Evolutionary conservation across 2,888 invertebrate species (phyloP).

Genomic region (Lissocephala sabroskyi): DNA sequence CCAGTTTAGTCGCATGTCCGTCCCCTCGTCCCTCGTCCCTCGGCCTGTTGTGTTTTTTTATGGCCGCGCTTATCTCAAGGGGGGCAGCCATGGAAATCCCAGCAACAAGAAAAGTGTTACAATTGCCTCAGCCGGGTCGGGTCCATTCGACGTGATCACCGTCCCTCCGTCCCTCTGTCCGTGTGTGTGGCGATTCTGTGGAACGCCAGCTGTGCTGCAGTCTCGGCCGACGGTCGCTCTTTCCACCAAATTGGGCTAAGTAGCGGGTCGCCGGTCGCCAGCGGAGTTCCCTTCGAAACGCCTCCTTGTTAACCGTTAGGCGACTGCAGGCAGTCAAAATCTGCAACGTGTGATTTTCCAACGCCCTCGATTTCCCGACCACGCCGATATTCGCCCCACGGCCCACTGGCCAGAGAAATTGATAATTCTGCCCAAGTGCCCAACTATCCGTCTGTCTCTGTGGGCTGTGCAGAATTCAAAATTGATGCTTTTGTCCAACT

Average conservation of each 20-base stretch:
- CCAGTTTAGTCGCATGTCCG: slow-evolving; percentile 20
- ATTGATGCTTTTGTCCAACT: too few species aligned
- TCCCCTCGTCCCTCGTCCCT: neutral
- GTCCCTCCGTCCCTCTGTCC: too few species aligned
- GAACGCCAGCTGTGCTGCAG: slow-evolving; percentile 2
- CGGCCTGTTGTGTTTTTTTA: slow-evolving; percentile 3
- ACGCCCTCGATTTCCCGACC: slow-evolving; percentile 6
- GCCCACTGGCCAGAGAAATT: too few species aligned
- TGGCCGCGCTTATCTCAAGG: slow-evolving; percentile 5
- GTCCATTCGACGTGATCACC: too few species aligned
- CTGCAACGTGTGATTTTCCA: neutral
- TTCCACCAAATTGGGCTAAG: slow-evolving; percentile 61
- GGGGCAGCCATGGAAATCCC: neutral
- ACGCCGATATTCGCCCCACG: too few species aligned
- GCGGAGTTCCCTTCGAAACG: too few species aligned
- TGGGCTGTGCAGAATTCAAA: too few species aligned
- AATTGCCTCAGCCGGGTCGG: slow-evolving; percentile 52
- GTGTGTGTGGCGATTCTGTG: too few species aligned
- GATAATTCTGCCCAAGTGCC: too few species aligned
- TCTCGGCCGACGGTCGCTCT: slow-evolving; percentile 49
- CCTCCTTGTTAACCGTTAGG: too few species aligned
- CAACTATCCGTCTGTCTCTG: too few species aligned
- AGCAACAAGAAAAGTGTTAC: slow-evolving; percentile 39
- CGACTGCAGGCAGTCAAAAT: too few species aligned
- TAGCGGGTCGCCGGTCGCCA: slow-evolving; percentile 31